These are phyloP conservation scores for Cheracebus regulus DNA, from an alignment of 2,797 vertebrate species.

Conservation along the genomic window DNA sequence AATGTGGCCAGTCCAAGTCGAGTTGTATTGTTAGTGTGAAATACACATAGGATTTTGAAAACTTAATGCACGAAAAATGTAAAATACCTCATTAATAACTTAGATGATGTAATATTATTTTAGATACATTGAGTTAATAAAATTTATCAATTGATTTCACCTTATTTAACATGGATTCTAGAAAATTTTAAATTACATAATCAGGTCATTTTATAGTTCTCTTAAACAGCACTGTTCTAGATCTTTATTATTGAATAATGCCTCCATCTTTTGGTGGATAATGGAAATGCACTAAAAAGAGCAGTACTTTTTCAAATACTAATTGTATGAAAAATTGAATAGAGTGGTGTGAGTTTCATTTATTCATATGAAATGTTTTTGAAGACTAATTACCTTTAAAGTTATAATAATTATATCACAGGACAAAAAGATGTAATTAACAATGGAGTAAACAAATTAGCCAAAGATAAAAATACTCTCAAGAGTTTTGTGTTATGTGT, in stretches of 20 bases:
- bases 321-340: background rate
- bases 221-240: background rate
- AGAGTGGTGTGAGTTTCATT: background rate
- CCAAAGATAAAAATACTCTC: background rate
- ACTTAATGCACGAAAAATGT: background rate
- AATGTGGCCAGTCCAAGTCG: background rate
- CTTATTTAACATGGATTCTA: background rate
- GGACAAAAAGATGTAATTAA: background rate
- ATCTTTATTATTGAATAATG: constrained; percentile 27
- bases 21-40: background rate
- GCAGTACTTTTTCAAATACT: background rate
- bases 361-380: background rate
- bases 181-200: background rate
- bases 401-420: background rate
- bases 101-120: background rate
- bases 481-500: background rate
- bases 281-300: constrained; percentile 42
- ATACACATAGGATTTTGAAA: background rate
- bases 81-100: background rate
- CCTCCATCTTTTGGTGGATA: constrained; percentile 82
- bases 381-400: background rate
- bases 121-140: background rate
- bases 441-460: background rate
- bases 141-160: background rate
- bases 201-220: background rate